Conservation (phyloP, 2,888 invertebrate genomes). For the Galerucella pusilla region DNA sequence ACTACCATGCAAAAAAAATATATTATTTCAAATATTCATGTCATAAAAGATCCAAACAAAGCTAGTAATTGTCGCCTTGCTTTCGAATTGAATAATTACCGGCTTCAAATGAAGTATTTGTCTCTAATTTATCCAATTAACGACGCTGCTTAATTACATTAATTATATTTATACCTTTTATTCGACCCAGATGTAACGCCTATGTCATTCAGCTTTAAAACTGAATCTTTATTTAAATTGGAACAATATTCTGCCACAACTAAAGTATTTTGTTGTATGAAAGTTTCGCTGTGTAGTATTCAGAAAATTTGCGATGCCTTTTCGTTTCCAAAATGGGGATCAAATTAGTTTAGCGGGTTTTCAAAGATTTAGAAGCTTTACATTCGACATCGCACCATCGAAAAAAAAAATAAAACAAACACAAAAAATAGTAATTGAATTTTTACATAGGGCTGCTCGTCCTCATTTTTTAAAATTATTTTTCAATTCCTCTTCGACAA, state of each 20-base stretch:
- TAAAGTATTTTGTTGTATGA: neutral
- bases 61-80: too few species aligned
- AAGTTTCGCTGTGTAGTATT: neutral
- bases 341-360: too few species aligned
- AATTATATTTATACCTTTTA: neutral
- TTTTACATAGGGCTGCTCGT: neutral
- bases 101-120: too few species aligned
- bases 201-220: conserved; percentile 1
- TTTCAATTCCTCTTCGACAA: conserved; percentile 17
- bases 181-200: neutral
- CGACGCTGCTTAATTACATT: neutral
- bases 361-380: neutral
- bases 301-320: neutral
- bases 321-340: neutral
- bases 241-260: neutral
- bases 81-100: too few species aligned
- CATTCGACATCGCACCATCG: neutral
- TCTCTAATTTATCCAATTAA: too few species aligned
- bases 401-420: neutral
- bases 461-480: neutral
- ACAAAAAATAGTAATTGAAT: neutral
- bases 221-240: conserved; percentile 13
- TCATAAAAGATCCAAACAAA: neutral
- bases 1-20: neutral
- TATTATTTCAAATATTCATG: neutral